These are phyloP conservation scores for Strigops habroptila DNA, from an alignment of 2,113 vertebrate genomes.

Conservation along the genomic window DNA sequence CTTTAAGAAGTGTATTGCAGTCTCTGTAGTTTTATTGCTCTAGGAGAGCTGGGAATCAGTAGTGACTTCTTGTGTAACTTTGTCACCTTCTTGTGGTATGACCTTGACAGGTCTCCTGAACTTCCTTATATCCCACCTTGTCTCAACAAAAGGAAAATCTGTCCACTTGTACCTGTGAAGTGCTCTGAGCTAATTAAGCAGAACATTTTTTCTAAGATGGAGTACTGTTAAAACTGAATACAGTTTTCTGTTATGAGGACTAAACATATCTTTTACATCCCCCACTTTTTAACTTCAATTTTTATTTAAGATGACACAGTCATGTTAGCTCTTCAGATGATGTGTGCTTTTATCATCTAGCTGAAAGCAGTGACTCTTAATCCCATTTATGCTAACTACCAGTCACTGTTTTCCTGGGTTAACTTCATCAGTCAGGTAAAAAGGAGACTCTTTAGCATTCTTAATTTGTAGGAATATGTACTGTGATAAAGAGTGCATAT, in stretches of 20 bases:
- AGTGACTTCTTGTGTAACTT: not conserved
- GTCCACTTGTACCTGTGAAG: not conserved
- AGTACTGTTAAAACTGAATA: not conserved
- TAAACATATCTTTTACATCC: fast-evolving
- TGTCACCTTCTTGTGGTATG: not conserved
- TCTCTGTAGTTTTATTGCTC: not conserved
- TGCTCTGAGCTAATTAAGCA: not conserved
- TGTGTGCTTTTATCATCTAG: not conserved
- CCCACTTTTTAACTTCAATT: not conserved
- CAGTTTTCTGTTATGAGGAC: not conserved
- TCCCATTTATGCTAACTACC: not conserved
- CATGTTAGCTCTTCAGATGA: not conserved
- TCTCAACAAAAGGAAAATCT: not conserved
- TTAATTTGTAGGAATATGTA: not conserved
- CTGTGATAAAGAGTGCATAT: not conserved
- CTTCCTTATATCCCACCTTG: not conserved
- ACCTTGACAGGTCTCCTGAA: constrained; percentile 17
- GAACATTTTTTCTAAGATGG: not conserved
- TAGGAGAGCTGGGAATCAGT: not conserved
- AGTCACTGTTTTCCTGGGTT: not conserved
- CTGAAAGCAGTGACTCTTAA: not conserved
- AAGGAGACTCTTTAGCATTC: not conserved
- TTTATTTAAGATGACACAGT: not conserved
- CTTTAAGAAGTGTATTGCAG: not conserved
- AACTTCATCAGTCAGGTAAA: not conserved